These are phyloP conservation scores for Alviniconcha marisindica DNA, from an alignment of 1,140 invertebrate species.

Conservation along the genomic window DNA sequence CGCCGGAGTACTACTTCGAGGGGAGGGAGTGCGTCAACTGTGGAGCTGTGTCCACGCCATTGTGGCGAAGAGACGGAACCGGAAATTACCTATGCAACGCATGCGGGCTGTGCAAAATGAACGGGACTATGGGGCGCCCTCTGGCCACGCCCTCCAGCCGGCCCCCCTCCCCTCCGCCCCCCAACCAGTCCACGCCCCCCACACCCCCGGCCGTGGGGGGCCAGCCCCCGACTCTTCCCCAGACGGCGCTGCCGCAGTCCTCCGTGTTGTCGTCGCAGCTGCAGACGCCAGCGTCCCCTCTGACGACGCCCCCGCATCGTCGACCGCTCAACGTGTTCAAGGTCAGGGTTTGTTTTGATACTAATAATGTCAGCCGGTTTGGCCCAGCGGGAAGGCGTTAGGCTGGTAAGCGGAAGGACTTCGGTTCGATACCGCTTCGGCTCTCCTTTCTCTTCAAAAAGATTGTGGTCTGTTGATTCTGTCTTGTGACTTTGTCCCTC, in stretches of 20 bases:
- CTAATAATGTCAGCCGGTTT: no score
- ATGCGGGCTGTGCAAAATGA: conserved; percentile 95
- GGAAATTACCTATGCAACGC: conserved; percentile 77
- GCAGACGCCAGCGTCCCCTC: background rate
- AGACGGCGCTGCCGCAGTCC: background rate
- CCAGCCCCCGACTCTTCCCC: background rate
- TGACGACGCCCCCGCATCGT: background rate
- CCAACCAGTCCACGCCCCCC: conserved; percentile 36
- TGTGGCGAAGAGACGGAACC: conserved; percentile 76
- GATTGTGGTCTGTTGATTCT: no score
- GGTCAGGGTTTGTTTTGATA: background rate
- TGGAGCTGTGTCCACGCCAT: conserved; percentile 75
- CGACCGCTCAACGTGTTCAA: background rate
- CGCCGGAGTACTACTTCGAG: conserved; percentile 61
- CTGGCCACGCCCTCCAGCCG: conserved; percentile 1
- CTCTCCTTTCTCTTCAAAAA: no score
- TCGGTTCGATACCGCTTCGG: no score
- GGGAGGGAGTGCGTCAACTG: conserved; percentile 77
- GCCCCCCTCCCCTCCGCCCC: background rate
- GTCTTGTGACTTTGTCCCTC: no score
- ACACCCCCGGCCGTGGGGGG: conserved; percentile 27
- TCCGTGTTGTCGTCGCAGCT: background rate
- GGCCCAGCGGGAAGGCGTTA: no score
- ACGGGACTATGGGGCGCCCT: conserved; percentile 19
- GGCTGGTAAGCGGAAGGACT: no score